Percentiles rank a stretch among this genome's conserved stretches.
These are phyloP conservation scores for Perca schrenkii DNA, from an alignment of 2,113 vertebrate genomes.

Conservation along the genomic window DNA sequence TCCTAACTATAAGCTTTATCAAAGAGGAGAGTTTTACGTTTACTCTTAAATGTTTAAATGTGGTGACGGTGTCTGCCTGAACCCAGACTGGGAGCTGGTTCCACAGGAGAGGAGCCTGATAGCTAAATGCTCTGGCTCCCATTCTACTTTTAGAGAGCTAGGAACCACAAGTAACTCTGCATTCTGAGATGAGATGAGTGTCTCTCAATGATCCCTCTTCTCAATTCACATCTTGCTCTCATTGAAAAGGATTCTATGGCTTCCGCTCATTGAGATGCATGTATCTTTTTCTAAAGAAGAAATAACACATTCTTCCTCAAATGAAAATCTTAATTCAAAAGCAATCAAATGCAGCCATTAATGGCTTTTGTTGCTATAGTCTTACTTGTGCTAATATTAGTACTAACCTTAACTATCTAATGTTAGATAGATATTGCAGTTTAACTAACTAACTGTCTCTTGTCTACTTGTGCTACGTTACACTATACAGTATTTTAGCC, in stretches of 20 bases:
- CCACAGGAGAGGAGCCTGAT: no score
- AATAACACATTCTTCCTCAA: not conserved
- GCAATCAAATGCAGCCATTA: not conserved
- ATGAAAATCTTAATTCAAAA: not conserved
- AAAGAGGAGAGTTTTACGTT: no score
- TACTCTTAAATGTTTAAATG: no score
- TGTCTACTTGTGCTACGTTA: not conserved
- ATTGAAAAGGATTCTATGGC: slow-evolving; percentile 3
- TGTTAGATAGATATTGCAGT: not conserved
- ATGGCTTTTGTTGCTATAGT: not conserved
- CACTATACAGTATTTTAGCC: no score
- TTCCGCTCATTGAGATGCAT: slow-evolving; percentile 1
- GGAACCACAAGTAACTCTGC: not conserved
- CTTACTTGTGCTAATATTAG: not conserved
- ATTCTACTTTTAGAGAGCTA: no score
- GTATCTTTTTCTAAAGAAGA: not conserved
- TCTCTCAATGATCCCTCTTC: not conserved
- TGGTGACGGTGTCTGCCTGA: no score
- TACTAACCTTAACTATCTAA: not conserved
- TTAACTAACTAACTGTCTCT: not conserved
- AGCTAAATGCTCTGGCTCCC: no score
- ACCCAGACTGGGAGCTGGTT: no score
- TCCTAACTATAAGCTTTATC: no score
- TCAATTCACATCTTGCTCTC: slow-evolving; percentile 18
- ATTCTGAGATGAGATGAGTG: slow-evolving; percentile 1